Evolutionary conservation across 2,797 vertebrate species (phyloP), one percentile per base, ranked within the genome.

Genomic region (Rhynchonycteris naso): DNA sequence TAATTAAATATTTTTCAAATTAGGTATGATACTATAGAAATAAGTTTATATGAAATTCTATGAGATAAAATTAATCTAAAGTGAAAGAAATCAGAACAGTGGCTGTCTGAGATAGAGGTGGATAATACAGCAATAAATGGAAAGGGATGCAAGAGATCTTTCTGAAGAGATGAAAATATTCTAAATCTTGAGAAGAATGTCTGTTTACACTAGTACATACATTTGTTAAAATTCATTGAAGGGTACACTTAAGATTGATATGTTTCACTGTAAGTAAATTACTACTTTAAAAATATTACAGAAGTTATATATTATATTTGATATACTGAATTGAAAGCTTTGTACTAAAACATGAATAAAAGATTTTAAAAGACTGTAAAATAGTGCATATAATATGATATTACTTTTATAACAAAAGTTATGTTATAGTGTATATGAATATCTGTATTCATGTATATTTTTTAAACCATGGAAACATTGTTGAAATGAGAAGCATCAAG

Each of bases 51-150:
- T 66, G 35, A 54, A 66, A 9, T 66, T n/a, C 18, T 88, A 43
- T 18, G 16, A 78, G 24, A 21, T 74, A 87, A 75, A 88, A 63
- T 30, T 79, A 80, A 80, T 69, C 10, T 80, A 33, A n/a, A 22
- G 38, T 80, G 75, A 80, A 90, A 80, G 52, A 80, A 90, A 59
- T 69, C 54, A 88, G n/a, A 76, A 76, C 16, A 59, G 63, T 80
- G 30, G 28, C 80, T 69, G 35, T 52, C 54, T 80, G 63, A 43
- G 35, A 35, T 19, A n/a, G 52, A 19, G 38, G 21, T 33, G 5
- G 22, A 54, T 56, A 22, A 24, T 33, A 5, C 43, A 61, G 47
- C 78, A 26, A 63, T 52, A 61, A 11, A 52, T 61, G 43, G 22
- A 12, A 78, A 88, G 26, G 33, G 15, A 59, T 69, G 50, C 7